Conservation (phyloP, 2,888 invertebrate species). For the Litoditis marina region DNA sequence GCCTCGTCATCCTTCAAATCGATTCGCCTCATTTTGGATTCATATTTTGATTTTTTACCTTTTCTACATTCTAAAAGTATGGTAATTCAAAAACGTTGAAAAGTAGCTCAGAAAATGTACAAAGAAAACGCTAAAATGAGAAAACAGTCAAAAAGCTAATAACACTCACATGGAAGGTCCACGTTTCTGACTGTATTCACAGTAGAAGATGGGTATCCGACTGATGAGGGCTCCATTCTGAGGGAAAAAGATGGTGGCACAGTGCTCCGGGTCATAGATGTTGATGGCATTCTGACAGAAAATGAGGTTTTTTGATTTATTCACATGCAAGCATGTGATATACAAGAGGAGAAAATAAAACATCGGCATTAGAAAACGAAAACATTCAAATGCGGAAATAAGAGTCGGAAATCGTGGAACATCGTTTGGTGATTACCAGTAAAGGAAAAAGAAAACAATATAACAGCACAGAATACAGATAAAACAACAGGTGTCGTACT, state of each 20-base stretch:
- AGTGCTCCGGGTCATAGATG: slow-evolving; percentile 20
- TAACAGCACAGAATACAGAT: no score
- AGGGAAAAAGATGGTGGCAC: slow-evolving; percentile 20
- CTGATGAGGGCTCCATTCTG: background rate
- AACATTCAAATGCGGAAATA: no score
- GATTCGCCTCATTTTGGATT: background rate
- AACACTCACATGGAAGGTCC: slow-evolving; percentile 83
- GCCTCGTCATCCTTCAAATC: no score
- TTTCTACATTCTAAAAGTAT: background rate
- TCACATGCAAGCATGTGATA: no score
- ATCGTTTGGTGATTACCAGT: no score
- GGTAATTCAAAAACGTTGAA: background rate
- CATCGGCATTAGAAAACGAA: no score
- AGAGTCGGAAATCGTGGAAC: no score
- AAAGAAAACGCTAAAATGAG: slow-evolving; percentile 64
- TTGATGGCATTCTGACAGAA: slow-evolving; percentile 33
- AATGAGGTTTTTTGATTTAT: slow-evolving; percentile 1
- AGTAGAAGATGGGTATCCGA: slow-evolving; percentile 37
- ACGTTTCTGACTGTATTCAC: slow-evolving; percentile 93
- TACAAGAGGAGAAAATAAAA: no score
- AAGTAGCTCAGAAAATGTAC: background rate
- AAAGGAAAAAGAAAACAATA: no score
- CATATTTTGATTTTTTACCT: background rate
- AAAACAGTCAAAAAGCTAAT: background rate
- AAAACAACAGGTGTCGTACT: no score